phyloP scores from a whole-genome alignment of 2,888 invertebrate genomes.

The Agrotis puta region DNA sequence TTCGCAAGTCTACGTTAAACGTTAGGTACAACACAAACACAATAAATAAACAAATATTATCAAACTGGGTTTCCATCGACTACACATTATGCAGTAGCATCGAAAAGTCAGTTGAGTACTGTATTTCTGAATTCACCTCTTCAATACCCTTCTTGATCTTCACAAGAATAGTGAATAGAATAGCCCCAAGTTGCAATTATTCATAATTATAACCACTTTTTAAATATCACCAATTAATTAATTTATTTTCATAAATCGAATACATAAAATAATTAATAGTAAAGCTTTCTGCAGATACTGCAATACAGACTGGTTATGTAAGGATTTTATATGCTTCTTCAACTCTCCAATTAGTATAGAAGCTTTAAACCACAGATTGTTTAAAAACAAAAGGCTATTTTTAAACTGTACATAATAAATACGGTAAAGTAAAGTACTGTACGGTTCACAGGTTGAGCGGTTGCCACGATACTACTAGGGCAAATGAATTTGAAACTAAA shows the following conservation, averaged over 20 bases:
- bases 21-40: not conserved
- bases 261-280: too few relatives aligned
- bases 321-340: not conserved
- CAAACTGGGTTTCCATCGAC: slow-evolving; percentile 4
- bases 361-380: slow-evolving; percentile 1
- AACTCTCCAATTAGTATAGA: not conserved
- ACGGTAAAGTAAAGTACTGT: too few relatives aligned
- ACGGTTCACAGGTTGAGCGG: not conserved
- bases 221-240: too few relatives aligned
- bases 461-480: not conserved
- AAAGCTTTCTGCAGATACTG: too few relatives aligned
- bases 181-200: not conserved
- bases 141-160: too few relatives aligned
- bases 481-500: too few relatives aligned
- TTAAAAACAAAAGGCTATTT: not conserved
- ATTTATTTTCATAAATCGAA: too few relatives aligned
- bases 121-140: too few relatives aligned
- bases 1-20: slow-evolving; percentile 9
- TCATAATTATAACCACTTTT: not conserved
- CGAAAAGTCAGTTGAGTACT: too few relatives aligned
- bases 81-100: too few relatives aligned
- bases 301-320: not conserved
- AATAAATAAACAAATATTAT: not conserved
- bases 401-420: not conserved
- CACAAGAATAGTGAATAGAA: not conserved